These are phyloP conservation scores for Heliornis fulica DNA, from an alignment of 2,113 vertebrate genomes.

Conservation along the genomic window DNA sequence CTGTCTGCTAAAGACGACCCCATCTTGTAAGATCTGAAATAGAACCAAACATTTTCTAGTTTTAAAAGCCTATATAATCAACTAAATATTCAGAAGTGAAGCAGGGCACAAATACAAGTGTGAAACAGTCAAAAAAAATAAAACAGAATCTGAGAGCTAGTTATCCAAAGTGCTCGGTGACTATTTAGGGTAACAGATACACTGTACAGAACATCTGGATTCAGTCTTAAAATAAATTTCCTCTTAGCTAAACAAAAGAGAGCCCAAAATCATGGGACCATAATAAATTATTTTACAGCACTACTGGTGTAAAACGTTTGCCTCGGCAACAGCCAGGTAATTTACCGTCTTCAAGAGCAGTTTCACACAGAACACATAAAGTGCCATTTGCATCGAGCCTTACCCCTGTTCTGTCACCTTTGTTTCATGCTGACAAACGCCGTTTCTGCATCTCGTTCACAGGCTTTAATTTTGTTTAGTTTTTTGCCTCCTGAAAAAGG, in stretches of 20 bases:
- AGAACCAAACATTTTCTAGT: background rate
- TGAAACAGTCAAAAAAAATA: background rate
- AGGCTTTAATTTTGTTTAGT: background rate
- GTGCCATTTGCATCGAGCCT: background rate
- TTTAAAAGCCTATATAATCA: background rate
- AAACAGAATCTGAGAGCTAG: background rate
- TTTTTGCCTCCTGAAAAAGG: no score
- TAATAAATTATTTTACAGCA: background rate
- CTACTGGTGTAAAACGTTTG: background rate
- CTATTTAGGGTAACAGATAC: background rate
- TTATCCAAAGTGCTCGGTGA: background rate
- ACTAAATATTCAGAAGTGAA: background rate
- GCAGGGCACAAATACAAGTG: background rate
- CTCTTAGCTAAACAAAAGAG: background rate
- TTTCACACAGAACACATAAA: background rate
- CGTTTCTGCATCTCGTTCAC: background rate
- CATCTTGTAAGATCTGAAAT: background rate
- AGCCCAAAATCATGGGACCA: background rate
- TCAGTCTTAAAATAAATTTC: background rate
- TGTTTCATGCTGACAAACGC: background rate
- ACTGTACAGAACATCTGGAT: background rate
- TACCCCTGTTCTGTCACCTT: background rate
- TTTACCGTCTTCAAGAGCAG: background rate
- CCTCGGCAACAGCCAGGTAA: rapidly evolving
- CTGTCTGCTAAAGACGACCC: background rate